Evolutionary conservation across 1,140 invertebrate genomes (phyloP), one percentile per base, ranked within the genome.

Genomic region (Nilaparvata lugens): DNA sequence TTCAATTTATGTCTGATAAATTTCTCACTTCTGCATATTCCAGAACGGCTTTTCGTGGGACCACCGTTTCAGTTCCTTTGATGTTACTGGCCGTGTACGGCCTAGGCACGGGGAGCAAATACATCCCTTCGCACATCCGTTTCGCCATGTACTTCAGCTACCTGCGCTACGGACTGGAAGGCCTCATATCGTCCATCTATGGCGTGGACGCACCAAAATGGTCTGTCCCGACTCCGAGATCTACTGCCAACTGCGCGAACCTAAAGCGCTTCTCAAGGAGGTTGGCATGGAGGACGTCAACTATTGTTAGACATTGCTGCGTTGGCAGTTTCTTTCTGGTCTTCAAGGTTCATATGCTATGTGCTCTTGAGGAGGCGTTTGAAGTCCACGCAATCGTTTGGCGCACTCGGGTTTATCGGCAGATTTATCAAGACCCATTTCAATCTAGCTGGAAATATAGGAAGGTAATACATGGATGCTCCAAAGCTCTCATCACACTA

Each of bases 121-220:
- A 80, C 2, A 74, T 86, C 57, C 88, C 89, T 0, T 73, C 85
- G 0, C 77, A 89, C 61, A 81, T 86, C 69, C 75, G 81, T 58
- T 74, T 91, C 65, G 75, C 88, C 0, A 88, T 93, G 76, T 85
- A 89, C 65, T 76, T 86, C n/a, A 93, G 91, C 63, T 95, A 88
- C 70, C 78, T 95, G 52, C 80, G 91, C 40, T 87, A 87, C 66
- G 81, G 81, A 4, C 78, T 95, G 35, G 90, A 95, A 71, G 88
- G 86, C 1, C 76, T 92, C 0, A 79, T 91, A 0, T 79, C 83
- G 2, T 80, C 89, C 0, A 83, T 93, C 9, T 94, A 92, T 67
- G 87, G 89, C 0, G 81, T 38, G 80, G 86, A 45, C 76, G 93
- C 31, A 73, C 73, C 3, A 81, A 83, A 60, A 72, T 90, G 6